Percentiles rank a stretch among this genome's conserved stretches.
Conservation (phyloP, 2,113 vertebrate species). For the Pluvianellus socialis region DNA sequence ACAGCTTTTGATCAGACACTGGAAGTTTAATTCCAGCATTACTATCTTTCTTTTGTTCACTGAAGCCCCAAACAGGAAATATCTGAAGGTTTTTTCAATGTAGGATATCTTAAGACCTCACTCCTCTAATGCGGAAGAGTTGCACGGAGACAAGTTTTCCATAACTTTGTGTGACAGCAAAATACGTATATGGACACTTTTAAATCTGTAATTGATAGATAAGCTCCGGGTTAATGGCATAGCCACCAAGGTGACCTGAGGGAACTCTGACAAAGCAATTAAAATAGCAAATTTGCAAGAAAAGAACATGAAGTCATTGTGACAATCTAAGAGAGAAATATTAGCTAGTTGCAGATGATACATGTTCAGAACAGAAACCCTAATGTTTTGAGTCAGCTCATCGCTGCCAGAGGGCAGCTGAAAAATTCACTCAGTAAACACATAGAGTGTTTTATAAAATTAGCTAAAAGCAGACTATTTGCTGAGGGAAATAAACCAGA, state of each 20-base stretch:
- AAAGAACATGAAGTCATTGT: slow-evolving; percentile 12
- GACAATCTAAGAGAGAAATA: neutral
- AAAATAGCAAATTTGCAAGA: neutral
- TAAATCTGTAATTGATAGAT: slow-evolving; percentile 40
- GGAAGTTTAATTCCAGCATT: neutral
- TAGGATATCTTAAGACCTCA: neutral
- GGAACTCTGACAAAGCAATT: slow-evolving; percentile 46
- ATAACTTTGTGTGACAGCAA: neutral
- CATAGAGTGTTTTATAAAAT: slow-evolving; percentile 35
- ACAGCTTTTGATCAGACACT: neutral
- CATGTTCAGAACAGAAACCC: slow-evolving; percentile 40
- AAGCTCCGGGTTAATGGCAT: slow-evolving; percentile 39
- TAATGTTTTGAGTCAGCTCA: slow-evolving; percentile 57
- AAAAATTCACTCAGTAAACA: slow-evolving; percentile 51
- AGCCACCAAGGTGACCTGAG: slow-evolving; percentile 22
- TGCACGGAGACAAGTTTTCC: neutral
- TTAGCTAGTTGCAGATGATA: slow-evolving; percentile 5
- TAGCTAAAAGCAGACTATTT: slow-evolving; percentile 22
- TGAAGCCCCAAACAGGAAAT: neutral
- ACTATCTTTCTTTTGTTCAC: neutral
- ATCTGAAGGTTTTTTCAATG: neutral
- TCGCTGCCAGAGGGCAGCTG: slow-evolving; percentile 32
- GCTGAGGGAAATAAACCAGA: slow-evolving; percentile 25
- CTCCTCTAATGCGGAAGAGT: neutral
- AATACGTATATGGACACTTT: neutral